A percentile compares a stretch with the other conserved stretches of the same genome.
These are phyloP conservation scores for Synanthedon andrenaeformis DNA, from an alignment of 2,888 invertebrate genomes.

Conservation along the genomic window DNA sequence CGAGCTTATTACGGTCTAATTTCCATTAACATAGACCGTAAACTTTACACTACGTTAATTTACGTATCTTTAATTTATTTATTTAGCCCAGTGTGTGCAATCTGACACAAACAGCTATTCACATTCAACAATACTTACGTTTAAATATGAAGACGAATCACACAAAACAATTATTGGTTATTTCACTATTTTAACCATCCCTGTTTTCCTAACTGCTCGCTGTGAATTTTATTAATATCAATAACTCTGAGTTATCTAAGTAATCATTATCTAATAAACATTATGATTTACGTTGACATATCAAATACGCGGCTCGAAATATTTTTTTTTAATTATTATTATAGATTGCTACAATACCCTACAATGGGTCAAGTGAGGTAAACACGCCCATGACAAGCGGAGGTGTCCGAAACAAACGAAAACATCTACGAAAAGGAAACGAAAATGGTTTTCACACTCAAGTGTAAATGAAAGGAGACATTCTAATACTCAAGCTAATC, in stretches of 20 bases:
- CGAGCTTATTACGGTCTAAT: slow-evolving; percentile 36
- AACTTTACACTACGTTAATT: slow-evolving; percentile 23
- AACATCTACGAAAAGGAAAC: slow-evolving; percentile 25
- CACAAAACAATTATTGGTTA: slow-evolving; percentile 52
- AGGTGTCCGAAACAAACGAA: slow-evolving; percentile 29
- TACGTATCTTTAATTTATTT: slow-evolving; percentile 36
- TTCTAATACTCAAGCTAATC: slow-evolving; percentile 38
- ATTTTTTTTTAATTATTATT: slow-evolving; percentile 46
- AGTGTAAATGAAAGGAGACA: slow-evolving; percentile 24
- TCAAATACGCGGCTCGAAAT: slow-evolving; percentile 70
- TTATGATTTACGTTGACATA: slow-evolving; percentile 70
- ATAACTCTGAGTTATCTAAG: slow-evolving; percentile 61
- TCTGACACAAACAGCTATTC: slow-evolving; percentile 55
- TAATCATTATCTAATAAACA: slow-evolving; percentile 60
- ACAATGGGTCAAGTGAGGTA: slow-evolving; percentile 56
- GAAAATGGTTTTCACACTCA: slow-evolving; percentile 25
- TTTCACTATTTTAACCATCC: slow-evolving; percentile 56
- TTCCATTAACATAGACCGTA: slow-evolving; percentile 28
- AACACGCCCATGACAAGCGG: slow-evolving; percentile 24
- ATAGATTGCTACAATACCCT: slow-evolving; percentile 61
- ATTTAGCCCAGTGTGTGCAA: slow-evolving; percentile 48
- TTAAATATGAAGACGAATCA: slow-evolving; percentile 54
- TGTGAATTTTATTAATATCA: slow-evolving; percentile 52
- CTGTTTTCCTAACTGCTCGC: slow-evolving; percentile 69
- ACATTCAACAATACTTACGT: slow-evolving; percentile 64